These are phyloP conservation scores for Riparia riparia DNA, from an alignment of 2,113 vertebrate genomes.

Conservation along the genomic window DNA sequence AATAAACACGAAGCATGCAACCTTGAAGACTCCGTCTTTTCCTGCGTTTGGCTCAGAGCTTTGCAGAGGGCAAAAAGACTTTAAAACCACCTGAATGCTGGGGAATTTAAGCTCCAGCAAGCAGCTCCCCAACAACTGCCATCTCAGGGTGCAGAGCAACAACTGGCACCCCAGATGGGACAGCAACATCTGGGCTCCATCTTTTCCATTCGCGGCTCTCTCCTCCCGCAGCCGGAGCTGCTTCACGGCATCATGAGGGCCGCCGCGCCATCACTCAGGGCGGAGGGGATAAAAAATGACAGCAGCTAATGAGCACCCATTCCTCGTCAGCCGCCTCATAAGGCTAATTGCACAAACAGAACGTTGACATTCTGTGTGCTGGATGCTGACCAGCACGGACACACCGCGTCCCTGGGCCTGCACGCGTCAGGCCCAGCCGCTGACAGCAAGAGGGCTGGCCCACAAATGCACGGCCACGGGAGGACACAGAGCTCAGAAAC, in stretches of 20 bases:
- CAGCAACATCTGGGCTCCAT: not conserved
- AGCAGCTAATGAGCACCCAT: conserved; percentile 56
- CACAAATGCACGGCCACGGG: not conserved
- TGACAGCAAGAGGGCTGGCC: not conserved
- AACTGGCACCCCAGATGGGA: too few relatives aligned
- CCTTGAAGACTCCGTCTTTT: too few relatives aligned
- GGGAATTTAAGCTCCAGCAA: too few relatives aligned
- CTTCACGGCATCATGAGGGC: conserved; percentile 50
- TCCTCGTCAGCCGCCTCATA: conserved; percentile 57
- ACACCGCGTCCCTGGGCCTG: not conserved
- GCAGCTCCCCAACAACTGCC: too few relatives aligned
- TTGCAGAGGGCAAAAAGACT: too few relatives aligned
- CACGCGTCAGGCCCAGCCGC: not conserved
- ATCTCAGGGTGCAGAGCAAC: too few relatives aligned
- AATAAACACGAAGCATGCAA: too few relatives aligned
- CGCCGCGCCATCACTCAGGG: not conserved
- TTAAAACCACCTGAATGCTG: too few relatives aligned
- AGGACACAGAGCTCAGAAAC: not conserved
- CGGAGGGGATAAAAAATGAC: conserved; percentile 52
- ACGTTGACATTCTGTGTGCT: not conserved
- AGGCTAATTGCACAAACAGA: conserved; percentile 41
- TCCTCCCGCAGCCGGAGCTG: not conserved
- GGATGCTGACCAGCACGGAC: not conserved
- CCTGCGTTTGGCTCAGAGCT: too few relatives aligned
- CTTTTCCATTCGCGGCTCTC: not conserved